A percentile compares a stretch with the other conserved stretches of the same genome.
phyloP scores from a whole-genome alignment of 2,113 vertebrate genomes.

The Marmota flaviventris region DNA sequence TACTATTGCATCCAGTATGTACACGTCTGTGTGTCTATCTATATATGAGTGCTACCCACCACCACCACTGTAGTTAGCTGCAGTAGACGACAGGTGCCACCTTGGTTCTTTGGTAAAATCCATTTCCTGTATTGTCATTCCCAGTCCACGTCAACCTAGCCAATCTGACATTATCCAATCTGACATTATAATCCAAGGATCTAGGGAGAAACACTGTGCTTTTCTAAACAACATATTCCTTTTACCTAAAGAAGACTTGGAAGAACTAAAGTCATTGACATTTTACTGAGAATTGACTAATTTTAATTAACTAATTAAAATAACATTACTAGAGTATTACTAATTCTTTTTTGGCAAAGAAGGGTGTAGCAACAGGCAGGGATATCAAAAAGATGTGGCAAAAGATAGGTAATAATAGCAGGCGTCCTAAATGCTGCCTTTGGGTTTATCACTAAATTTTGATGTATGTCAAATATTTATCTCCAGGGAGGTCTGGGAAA shows the following conservation, averaged over 20 bases:
- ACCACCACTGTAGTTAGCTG: background rate
- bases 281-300: background rate
- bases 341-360: background rate
- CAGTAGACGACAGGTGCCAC: background rate
- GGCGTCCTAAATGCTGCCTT: background rate
- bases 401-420: background rate
- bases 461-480: background rate
- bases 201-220: background rate
- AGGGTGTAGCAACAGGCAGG: background rate
- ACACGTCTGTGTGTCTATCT: too few species aligned
- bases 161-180: too few species aligned
- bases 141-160: background rate
- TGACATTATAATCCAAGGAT: background rate
- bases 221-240: background rate
- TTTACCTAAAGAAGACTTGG: background rate
- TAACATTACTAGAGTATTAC: background rate
- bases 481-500: background rate
- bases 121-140: background rate
- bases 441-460: background rate
- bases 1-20: too few species aligned
- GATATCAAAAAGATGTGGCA: background rate
- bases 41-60: too few species aligned
- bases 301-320: background rate
- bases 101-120: background rate
- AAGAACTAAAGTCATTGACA: background rate